phyloP scores from a whole-genome alignment of 1,140 invertebrate genomes.

The Drosophila lacteicornis region DNA sequence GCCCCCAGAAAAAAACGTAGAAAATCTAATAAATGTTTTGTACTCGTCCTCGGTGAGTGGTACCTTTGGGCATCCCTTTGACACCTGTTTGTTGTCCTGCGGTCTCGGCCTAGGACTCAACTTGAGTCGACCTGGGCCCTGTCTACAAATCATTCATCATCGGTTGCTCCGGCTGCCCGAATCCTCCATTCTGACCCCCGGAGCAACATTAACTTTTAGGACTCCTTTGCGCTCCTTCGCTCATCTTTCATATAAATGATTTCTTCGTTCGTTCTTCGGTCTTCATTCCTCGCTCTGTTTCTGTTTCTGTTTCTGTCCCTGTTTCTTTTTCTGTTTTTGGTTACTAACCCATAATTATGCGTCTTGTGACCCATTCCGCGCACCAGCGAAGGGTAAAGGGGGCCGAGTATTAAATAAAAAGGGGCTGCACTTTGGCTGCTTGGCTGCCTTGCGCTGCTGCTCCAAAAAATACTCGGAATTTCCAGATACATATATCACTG shows the following conservation, averaged over 20 bases:
- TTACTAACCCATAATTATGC: slow-evolving; percentile 72
- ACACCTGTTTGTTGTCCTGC: slow-evolving; percentile 80
- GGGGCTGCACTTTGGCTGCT: slow-evolving; percentile 46
- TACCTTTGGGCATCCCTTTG: slow-evolving; percentile 48
- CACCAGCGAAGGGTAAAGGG: background rate
- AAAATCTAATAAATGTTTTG: slow-evolving; percentile 75
- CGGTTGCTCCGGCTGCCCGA: background rate
- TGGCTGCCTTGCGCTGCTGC: slow-evolving; percentile 24
- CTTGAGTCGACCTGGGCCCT: slow-evolving; percentile 20
- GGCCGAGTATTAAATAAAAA: slow-evolving; percentile 51
- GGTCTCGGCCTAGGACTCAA: slow-evolving; percentile 21
- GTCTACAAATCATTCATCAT: slow-evolving; percentile 82
- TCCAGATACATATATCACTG: slow-evolving; percentile 61
- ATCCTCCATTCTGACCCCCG: background rate
- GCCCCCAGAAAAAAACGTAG: slow-evolving; percentile 24
- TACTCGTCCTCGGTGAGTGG: background rate
- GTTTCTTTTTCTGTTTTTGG: slow-evolving; percentile 12
- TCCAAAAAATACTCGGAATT: slow-evolving; percentile 66
- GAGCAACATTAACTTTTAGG: slow-evolving; percentile 50
- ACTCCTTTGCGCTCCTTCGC: slow-evolving; percentile 45
- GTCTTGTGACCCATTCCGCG: slow-evolving; percentile 63
- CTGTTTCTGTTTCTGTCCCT: slow-evolving; percentile 22
- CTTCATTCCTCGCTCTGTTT: slow-evolving; percentile 17
- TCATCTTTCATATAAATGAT: slow-evolving; percentile 79
- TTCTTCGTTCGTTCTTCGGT: slow-evolving; percentile 42